These are phyloP conservation scores for Melanotaenia pygmaea DNA, from an alignment of 2,797 vertebrate genomes.

Conservation along the genomic window DNA sequence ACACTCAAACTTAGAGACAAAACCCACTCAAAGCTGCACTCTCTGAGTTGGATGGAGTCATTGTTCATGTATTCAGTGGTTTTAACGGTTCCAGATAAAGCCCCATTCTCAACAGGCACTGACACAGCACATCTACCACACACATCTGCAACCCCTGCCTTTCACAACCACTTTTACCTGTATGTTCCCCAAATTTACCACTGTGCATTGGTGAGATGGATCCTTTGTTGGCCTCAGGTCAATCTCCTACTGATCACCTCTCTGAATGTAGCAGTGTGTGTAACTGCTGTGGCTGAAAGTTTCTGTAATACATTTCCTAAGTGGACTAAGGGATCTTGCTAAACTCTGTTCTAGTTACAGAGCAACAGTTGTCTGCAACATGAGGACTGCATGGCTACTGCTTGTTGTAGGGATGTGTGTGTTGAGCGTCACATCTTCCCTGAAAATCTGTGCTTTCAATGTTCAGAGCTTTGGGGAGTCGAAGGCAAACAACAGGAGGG, in stretches of 20 bases:
- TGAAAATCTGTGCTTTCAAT: constrained; percentile 88
- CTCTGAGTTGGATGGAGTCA: constrained; percentile 57
- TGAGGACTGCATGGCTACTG: constrained; percentile 71
- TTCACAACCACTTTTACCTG: constrained; percentile 72
- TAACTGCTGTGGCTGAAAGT: not conserved
- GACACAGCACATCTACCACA: constrained; percentile 81
- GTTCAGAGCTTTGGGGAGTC: constrained; percentile 86
- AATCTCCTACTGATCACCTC: constrained; percentile 39
- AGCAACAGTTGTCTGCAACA: constrained; percentile 36
- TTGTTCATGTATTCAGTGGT: constrained; percentile 69
- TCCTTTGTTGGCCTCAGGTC: constrained; percentile 39
- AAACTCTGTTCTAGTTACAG: constrained; percentile 42
- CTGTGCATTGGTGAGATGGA: constrained; percentile 61
- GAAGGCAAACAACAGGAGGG: constrained; percentile 83
- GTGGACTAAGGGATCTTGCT: constrained; percentile 30
- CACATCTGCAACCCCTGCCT: constrained; percentile 30
- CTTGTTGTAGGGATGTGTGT: constrained; percentile 62
- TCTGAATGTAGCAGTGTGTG: constrained; percentile 24
- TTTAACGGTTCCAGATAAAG: constrained; percentile 81
- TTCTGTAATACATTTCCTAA: constrained; percentile 42
- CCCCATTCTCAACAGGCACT: constrained; percentile 76
- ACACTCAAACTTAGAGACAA: constrained; percentile 63
- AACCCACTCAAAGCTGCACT: constrained; percentile 44
- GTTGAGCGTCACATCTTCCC: constrained; percentile 50
- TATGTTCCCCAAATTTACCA: constrained; percentile 69